Conservation (phyloP, 2,797 vertebrate species). For the Brachyrhaphis roseni region DNA sequence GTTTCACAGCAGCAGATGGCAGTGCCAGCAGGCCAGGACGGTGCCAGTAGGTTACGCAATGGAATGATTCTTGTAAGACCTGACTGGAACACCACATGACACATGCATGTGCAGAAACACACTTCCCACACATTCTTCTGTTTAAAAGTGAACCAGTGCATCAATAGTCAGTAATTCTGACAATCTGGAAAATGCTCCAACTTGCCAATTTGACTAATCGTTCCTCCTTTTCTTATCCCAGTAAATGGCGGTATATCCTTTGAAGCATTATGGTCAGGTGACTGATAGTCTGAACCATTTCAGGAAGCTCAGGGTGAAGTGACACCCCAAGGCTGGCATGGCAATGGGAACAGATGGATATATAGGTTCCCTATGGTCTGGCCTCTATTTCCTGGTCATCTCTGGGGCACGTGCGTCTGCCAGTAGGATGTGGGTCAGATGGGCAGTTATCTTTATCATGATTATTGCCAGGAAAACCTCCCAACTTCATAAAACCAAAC, state of each 20-base stretch:
- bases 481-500: constrained; percentile 59
- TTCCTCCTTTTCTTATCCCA: background rate
- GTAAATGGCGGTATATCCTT: constrained; percentile 13
- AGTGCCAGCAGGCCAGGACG: constrained; percentile 80
- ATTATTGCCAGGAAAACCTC: constrained; percentile 67
- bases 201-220: background rate
- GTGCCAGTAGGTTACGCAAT: constrained; percentile 82
- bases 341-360: constrained; percentile 76
- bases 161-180: constrained; percentile 17
- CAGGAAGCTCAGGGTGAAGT: constrained; percentile 58
- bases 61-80: constrained; percentile 81
- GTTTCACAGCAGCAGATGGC: constrained; percentile 82
- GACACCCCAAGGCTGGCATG: constrained; percentile 57
- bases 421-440: constrained; percentile 81
- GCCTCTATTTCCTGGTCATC: constrained; percentile 78
- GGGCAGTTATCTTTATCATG: constrained; percentile 72
- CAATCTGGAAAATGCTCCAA: constrained; percentile 5
- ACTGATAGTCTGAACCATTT: constrained; percentile 62
- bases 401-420: constrained; percentile 74
- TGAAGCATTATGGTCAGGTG: constrained; percentile 48
- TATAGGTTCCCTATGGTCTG: constrained; percentile 72
- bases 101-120: constrained; percentile 74
- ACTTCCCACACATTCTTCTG: constrained; percentile 68
- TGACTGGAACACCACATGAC: constrained; percentile 74
- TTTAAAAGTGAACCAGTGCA: constrained; percentile 25